Evolutionary conservation across 2,888 invertebrate species (phyloP).

Genomic region (Heliconius aoede): DNA sequence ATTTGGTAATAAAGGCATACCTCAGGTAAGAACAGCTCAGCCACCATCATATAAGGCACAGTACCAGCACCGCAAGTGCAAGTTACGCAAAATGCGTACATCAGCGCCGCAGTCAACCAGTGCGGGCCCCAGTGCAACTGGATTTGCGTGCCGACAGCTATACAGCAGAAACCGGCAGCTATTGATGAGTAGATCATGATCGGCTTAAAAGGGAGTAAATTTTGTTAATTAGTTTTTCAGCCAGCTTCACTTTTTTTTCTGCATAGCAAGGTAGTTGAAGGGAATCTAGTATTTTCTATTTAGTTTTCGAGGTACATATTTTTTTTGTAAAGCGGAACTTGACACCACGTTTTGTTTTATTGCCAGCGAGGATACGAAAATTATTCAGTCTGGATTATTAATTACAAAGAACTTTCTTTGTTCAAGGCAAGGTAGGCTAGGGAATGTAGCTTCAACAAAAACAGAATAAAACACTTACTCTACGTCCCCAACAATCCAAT

Average conservation of each 20-base stretch:
- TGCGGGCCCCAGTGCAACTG: conserved; percentile 64
- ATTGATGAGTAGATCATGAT: conserved; percentile 62
- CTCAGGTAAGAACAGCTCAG: conserved; percentile 69
- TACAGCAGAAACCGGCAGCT: conserved; percentile 54
- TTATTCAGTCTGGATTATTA: background rate
- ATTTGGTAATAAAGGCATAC: too few relatives aligned
- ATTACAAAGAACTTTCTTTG: too few relatives aligned
- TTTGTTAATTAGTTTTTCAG: background rate
- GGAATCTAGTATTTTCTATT: background rate
- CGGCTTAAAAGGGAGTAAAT: conserved; percentile 52
- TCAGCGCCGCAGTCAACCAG: conserved; percentile 58
- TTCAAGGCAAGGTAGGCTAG: too few relatives aligned
- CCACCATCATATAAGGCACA: conserved; percentile 61
- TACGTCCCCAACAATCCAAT: conserved; percentile 64
- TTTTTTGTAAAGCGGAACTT: background rate
- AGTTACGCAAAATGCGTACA: conserved; percentile 57
- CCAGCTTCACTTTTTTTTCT: background rate
- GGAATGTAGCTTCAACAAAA: too few relatives aligned
- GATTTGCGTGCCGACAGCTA: conserved; percentile 62
- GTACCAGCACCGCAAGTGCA: conserved; percentile 64
- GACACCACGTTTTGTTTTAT: background rate
- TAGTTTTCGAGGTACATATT: background rate
- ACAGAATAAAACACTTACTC: conserved; percentile 55
- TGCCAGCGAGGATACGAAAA: background rate
- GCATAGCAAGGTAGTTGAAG: background rate